These are phyloP conservation scores for Mesitornis unicolor DNA, from an alignment of 2,113 vertebrate genomes.

Conservation along the genomic window DNA sequence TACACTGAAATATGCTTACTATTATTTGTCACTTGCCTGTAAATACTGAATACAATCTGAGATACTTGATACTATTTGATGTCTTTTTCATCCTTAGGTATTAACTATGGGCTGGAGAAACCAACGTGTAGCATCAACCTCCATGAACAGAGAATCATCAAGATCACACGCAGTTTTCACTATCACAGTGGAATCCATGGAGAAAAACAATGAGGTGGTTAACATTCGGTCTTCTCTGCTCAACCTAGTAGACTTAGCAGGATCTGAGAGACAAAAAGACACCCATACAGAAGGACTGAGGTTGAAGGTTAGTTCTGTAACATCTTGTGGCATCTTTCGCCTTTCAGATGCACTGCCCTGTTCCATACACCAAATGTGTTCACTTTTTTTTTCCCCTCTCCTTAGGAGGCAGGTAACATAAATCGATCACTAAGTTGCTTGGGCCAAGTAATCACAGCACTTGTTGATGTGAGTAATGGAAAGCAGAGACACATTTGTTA, in stretches of 20 bases:
- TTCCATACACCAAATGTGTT: not conserved
- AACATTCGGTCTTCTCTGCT: conserved; percentile 92
- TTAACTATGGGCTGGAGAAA: conserved; percentile 93
- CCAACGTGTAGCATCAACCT: conserved; percentile 91
- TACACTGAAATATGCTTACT: not conserved
- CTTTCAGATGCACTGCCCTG: not conserved
- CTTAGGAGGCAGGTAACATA: conserved; percentile 94
- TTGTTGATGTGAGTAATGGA: conserved; percentile 92
- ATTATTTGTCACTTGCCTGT: not conserved
- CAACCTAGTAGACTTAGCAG: conserved; percentile 94
- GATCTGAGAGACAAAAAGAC: conserved; percentile 93
- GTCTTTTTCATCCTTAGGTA: conserved; percentile 74
- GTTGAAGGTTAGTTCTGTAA: conserved; percentile 80
- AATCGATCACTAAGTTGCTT: conserved; percentile 93
- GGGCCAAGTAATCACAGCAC: conserved; percentile 92
- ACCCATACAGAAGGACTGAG: conserved; percentile 89
- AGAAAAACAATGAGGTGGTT: conserved; percentile 83
- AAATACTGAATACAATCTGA: not conserved
- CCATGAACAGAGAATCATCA: conserved; percentile 96
- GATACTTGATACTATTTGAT: not conserved
- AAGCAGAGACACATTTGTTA: conserved; percentile 92
- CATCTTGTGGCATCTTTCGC: not conserved
- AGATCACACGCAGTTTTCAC: conserved; percentile 96
- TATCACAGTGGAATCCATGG: conserved; percentile 91
- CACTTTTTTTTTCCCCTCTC: no score